Percentiles rank a stretch among this genome's conserved stretches.
Evolutionary conservation across 2,888 invertebrate species (phyloP).

Genomic region (Eupelmus urozonus): DNA sequence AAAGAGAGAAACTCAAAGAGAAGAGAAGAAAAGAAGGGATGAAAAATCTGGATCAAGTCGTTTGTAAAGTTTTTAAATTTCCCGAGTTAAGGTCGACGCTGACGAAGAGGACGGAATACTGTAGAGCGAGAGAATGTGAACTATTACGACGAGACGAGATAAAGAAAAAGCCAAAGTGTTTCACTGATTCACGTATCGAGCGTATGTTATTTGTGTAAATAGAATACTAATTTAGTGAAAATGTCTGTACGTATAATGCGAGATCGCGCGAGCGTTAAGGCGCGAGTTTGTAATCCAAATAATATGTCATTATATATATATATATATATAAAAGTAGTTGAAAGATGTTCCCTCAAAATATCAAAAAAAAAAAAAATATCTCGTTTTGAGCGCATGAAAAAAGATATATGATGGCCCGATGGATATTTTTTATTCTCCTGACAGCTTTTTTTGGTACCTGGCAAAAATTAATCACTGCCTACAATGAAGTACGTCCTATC

Average conservation of each 20-base stretch:
- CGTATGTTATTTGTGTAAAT: slow-evolving; percentile 76
- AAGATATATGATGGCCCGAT: slow-evolving; percentile 55
- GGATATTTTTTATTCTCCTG: slow-evolving; percentile 72
- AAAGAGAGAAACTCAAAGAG: background rate
- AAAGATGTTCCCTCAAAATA: slow-evolving; percentile 56
- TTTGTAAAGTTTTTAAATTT: slow-evolving; percentile 71
- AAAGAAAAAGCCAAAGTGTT: slow-evolving; percentile 59
- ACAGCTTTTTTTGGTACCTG: slow-evolving; percentile 73
- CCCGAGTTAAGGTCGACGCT: slow-evolving; percentile 53
- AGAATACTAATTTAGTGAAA: slow-evolving; percentile 73
- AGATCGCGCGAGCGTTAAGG: slow-evolving; percentile 60
- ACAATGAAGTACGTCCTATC: slow-evolving; percentile 66
- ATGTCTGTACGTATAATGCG: slow-evolving; percentile 64
- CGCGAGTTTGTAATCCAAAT: slow-evolving; percentile 67
- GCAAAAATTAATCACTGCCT: slow-evolving; percentile 64
- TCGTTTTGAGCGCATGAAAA: slow-evolving; percentile 67
- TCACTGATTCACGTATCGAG: slow-evolving; percentile 69
- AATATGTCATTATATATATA: slow-evolving; percentile 70
- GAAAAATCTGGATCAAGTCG: slow-evolving; percentile 54
- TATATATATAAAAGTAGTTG: too few species aligned
- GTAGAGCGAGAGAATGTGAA: slow-evolving; percentile 46
- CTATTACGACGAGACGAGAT: slow-evolving; percentile 22
- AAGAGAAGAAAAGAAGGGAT: background rate
- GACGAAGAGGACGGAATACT: slow-evolving; percentile 59
- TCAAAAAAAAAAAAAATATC: slow-evolving; percentile 60